Evolutionary conservation across 2,113 vertebrate genomes (phyloP).

Genomic region (Ramphastos sulfuratus): DNA sequence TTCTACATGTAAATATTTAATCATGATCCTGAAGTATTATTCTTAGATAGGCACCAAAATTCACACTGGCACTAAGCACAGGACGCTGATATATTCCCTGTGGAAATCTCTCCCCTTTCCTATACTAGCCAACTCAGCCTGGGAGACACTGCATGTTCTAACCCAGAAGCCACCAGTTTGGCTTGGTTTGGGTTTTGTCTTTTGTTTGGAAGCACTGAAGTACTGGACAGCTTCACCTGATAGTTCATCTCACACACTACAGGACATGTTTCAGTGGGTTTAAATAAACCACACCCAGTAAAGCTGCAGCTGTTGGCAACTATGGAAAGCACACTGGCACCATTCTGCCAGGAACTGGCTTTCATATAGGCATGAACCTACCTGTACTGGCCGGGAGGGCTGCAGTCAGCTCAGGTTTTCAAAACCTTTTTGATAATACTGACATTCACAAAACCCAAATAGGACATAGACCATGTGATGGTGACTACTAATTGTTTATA

Average conservation of each 20-base stretch:
- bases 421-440: not conserved
- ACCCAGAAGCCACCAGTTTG: not conserved
- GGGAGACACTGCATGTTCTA: not conserved
- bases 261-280: not conserved
- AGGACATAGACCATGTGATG: fast-evolving
- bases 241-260: not conserved
- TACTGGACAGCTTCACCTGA: not conserved
- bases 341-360: not conserved
- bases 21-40: not conserved
- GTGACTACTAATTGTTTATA: not conserved
- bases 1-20: not conserved
- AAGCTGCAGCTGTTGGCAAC: not conserved
- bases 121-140: not conserved
- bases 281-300: not conserved
- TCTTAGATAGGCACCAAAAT: not conserved
- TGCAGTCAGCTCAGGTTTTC: not conserved
- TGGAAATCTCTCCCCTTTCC: not conserved
- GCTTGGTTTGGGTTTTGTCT: not conserved
- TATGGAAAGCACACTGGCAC: not conserved
- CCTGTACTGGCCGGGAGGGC: not conserved
- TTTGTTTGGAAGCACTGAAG: not conserved
- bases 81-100: fast-evolving
- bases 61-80: not conserved
- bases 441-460: not conserved
- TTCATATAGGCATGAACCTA: not conserved